Base-by-base conservation (phyloP, 1,140 invertebrate species). In the Pseudoatta argentina region DNA sequence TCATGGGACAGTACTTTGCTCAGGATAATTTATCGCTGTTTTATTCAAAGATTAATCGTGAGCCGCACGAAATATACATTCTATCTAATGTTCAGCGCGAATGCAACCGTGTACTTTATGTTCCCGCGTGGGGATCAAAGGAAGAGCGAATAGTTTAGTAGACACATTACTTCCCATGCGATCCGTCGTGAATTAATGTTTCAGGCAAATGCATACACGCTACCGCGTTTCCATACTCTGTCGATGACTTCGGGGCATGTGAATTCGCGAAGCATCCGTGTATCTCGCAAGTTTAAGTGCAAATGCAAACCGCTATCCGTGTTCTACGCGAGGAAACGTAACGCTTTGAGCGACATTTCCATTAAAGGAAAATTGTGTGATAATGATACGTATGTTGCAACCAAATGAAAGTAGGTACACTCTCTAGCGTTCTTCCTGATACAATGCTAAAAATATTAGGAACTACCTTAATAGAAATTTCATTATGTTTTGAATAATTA, bases 161-260 rank as follows among this genome's bases (percentile, higher is more conserved):
- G 55, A 69, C 85, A 73, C 18, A 71, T 86, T 85, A 85, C 73
- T 85, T 85, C 73, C 73, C 30, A 85, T 44, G 73, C 61, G 72
- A 77, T 57, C 8, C 85, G 57, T 55, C 51, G 55, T 30, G 44
- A 73, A 73, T 72, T 71, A 81, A 88, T 76, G 53, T 78, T 78
- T 63, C 57, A 67, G 34, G 27, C n/a, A 53, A 77, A 78, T 21
- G 73, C 55, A 61, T 61, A 75, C 48, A 39, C 18, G 6, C 24
- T 18, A 55, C 30, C 78, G 3, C 39, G 53, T 48, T 82, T 57
- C 51, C 55, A 55, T 71, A 18, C 66, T 27, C n/a, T 39, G 55
- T 75, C 24, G 79, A 83, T 83, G 69, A 63, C 69, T 83, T 73
- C 69, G 44, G 39, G 39, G 55, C 55, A 61, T 24, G 24, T 12